Percentiles rank a stretch among this genome's conserved stretches.
Evolutionary conservation across 2,113 vertebrate species (phyloP).

Genomic region (Pseudorectes ferrugineus): DNA sequence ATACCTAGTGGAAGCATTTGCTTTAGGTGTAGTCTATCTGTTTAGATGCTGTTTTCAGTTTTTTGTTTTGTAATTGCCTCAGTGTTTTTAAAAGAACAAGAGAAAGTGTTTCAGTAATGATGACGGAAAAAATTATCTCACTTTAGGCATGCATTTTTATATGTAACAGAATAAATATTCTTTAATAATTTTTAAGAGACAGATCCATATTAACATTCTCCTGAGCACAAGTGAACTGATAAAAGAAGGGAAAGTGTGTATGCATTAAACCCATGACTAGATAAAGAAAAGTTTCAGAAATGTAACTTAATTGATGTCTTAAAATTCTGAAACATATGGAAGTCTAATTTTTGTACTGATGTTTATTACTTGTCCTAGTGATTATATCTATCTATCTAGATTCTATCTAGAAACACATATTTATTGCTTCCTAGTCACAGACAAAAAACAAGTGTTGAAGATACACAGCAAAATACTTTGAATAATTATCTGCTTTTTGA

Average conservation of each 20-base stretch:
- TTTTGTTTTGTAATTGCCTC: neutral
- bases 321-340: constrained; percentile 11
- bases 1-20: neutral
- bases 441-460: neutral
- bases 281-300: constrained; percentile 43
- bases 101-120: neutral
- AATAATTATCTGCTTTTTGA: constrained; percentile 19
- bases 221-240: neutral
- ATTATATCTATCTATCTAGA: neutral
- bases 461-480: neutral
- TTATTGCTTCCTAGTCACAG: neutral
- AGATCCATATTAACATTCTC: neutral
- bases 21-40: neutral
- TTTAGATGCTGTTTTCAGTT: neutral
- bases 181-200: neutral
- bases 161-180: neutral
- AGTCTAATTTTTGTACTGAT: neutral
- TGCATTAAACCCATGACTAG: neutral
- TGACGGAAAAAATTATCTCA: neutral
- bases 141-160: constrained; percentile 12
- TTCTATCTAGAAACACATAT: neutral
- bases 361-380: neutral
- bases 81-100: neutral
- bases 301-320: constrained; percentile 9
- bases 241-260: neutral